Percentiles rank a stretch among this genome's conserved stretches.
phyloP scores from a whole-genome alignment of 2,113 vertebrate genomes.

The Hippoglossus stenolepis region DNA sequence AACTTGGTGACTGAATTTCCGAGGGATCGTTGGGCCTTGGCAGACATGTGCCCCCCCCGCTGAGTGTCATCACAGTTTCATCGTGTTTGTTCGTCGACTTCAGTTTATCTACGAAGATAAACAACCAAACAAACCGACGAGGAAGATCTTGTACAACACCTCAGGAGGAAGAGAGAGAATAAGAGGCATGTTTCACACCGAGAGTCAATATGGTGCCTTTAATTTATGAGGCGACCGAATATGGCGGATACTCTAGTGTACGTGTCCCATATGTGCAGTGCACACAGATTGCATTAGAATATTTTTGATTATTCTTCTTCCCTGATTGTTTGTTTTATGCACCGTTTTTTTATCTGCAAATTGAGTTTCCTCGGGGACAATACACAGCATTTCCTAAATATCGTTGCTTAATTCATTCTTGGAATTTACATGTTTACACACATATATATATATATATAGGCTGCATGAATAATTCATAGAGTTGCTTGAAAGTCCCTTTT shows the following conservation, averaged over 20 bases:
- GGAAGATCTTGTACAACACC: too few species aligned
- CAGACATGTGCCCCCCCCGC: too few species aligned
- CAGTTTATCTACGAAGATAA: background rate
- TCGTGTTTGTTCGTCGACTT: too few species aligned
- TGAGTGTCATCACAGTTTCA: too few species aligned
- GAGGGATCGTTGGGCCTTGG: too few species aligned
- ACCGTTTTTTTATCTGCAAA: background rate
- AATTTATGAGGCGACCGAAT: background rate
- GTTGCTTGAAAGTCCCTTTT: constrained; percentile 15
- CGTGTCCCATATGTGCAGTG: background rate
- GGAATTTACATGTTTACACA: constrained; percentile 8
- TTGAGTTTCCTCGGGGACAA: background rate
- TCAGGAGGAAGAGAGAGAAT: background rate
- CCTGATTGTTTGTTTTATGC: background rate
- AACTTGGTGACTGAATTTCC: too few species aligned
- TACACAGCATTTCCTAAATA: constrained; percentile 10
- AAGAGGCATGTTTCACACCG: too few species aligned
- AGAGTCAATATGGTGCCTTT: background rate
- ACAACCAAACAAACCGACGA: background rate
- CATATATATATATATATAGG: background rate
- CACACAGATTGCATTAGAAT: background rate
- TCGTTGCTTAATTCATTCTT: background rate
- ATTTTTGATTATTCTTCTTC: background rate
- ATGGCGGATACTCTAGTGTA: too few species aligned
- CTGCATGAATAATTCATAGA: constrained; percentile 62